A percentile compares a stretch with the other conserved stretches of the same genome.
These are phyloP conservation scores for Corythornis cristatus DNA, from an alignment of 2,113 vertebrate genomes.

Conservation along the genomic window DNA sequence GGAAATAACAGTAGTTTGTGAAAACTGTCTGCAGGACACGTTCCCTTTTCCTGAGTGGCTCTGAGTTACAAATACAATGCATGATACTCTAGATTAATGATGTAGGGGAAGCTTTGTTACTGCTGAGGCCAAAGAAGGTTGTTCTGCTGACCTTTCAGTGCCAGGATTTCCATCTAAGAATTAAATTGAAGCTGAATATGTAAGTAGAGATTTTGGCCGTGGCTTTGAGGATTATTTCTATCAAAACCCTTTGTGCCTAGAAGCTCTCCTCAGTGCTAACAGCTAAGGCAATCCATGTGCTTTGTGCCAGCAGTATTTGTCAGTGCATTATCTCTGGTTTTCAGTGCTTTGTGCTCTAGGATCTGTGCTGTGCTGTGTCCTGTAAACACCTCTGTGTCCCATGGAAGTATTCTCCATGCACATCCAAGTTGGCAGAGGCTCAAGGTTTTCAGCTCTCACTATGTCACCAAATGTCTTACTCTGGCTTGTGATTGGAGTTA, in stretches of 20 bases:
- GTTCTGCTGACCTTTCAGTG: background rate
- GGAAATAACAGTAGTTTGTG: background rate
- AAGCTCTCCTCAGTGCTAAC: background rate
- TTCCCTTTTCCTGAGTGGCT: background rate
- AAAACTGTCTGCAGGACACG: background rate
- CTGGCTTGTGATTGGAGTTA: background rate
- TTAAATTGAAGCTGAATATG: background rate
- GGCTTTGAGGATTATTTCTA: background rate
- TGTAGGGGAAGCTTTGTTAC: background rate
- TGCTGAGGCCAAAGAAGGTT: background rate
- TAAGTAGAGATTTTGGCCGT: background rate
- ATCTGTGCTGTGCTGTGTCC: background rate
- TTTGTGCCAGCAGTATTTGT: background rate
- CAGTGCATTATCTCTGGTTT: background rate
- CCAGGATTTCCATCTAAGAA: background rate
- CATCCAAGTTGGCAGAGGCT: background rate
- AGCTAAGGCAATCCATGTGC: background rate
- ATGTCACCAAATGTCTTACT: background rate
- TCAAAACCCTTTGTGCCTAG: background rate
- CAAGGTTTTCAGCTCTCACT: background rate
- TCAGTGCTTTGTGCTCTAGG: background rate
- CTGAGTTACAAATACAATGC: background rate
- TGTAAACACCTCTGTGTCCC: background rate
- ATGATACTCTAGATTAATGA: background rate
- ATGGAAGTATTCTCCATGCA: background rate